A percentile compares a stretch with the other conserved stretches of the same genome.
Evolutionary conservation across 2,797 vertebrate genomes (phyloP).

Genomic region (Psittacula derbiana): DNA sequence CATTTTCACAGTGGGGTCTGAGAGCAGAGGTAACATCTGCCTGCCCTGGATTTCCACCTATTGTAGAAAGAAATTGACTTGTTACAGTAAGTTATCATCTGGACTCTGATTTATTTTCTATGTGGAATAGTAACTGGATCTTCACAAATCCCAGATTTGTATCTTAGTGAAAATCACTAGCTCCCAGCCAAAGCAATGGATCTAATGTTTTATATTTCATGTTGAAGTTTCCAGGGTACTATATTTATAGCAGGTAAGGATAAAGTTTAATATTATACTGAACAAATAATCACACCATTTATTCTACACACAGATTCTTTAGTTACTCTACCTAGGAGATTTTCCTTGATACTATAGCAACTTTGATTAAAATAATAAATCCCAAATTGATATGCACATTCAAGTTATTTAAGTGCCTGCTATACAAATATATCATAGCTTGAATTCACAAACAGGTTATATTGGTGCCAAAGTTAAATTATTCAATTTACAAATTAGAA

Average conservation of each 20-base stretch:
- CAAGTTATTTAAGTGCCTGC: background rate
- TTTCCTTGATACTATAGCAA: background rate
- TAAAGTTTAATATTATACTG: background rate
- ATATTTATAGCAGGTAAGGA: background rate
- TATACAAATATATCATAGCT: background rate
- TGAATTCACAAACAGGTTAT: background rate
- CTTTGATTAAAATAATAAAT: background rate
- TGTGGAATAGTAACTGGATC: background rate
- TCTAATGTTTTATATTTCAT: background rate
- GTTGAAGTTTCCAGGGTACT: background rate
- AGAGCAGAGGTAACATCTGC: background rate
- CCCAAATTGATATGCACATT: background rate
- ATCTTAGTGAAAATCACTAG: background rate
- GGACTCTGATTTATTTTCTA: background rate
- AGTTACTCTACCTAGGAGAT: background rate
- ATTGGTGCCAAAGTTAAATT: background rate
- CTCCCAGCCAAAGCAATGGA: background rate
- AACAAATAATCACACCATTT: background rate
- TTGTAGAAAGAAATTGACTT: background rate
- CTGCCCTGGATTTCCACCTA: background rate
- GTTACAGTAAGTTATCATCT: background rate
- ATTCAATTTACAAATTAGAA: background rate
- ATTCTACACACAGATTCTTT: background rate
- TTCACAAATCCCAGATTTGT: background rate
- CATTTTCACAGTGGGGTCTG: background rate